Conservation (phyloP, 2,113 vertebrate species). For the Podilymbus podiceps region DNA sequence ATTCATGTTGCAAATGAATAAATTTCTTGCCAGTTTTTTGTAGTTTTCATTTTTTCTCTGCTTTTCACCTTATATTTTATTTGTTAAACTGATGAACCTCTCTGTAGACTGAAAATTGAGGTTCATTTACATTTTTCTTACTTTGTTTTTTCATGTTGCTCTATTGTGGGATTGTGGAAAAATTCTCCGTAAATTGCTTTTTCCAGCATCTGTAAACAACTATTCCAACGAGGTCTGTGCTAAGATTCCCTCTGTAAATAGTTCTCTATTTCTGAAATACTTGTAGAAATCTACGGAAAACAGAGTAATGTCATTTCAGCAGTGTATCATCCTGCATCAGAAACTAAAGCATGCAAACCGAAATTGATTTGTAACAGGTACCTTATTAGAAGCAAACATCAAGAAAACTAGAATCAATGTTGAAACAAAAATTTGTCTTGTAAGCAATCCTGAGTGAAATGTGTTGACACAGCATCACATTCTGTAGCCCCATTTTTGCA, state of each 20-base stretch:
- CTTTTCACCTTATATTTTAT: background rate
- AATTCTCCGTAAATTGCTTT: background rate
- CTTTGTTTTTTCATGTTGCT: background rate
- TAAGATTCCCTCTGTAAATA: constrained; percentile 29
- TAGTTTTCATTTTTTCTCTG: background rate
- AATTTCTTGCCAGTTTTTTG: background rate
- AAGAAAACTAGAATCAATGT: constrained; percentile 91
- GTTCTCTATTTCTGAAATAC: constrained; percentile 27
- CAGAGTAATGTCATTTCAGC: constrained; percentile 66
- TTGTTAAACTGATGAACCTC: background rate
- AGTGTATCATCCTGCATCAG: constrained; percentile 71
- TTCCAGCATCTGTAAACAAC: constrained; percentile 18
- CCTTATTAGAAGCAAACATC: constrained; percentile 85
- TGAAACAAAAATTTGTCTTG: constrained; percentile 95
- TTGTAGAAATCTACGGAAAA: constrained; percentile 60
- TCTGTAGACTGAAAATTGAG: background rate
- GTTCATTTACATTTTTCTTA: background rate
- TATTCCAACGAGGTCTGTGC: background rate
- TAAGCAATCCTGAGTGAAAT: constrained; percentile 99
- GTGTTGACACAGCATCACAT: constrained; percentile 97
- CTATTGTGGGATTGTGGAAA: background rate
- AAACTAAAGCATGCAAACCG: constrained; percentile 78
- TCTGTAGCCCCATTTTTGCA: constrained; percentile 90
- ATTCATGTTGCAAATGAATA: background rate
- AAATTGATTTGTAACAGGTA: constrained; percentile 87